Base-by-base conservation (phyloP, 2,113 vertebrate species). In the Bufo gargarizans region DNA sequence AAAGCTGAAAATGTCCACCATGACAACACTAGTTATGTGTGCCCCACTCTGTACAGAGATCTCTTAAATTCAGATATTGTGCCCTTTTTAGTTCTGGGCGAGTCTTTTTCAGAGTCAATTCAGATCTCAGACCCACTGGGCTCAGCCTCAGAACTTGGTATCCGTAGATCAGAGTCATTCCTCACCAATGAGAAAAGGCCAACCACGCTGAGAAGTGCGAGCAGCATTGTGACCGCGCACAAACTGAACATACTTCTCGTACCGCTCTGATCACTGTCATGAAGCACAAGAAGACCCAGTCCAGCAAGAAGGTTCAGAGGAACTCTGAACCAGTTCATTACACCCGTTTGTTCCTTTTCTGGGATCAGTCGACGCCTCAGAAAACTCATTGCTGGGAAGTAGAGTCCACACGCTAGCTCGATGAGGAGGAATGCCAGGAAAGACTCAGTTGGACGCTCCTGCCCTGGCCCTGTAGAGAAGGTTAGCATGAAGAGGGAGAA, bases 401-500 rank as follows among this genome's bases (percentile, higher is more conserved):
- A 99, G 3, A 99, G 95, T 0, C 97, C 97, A 43, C 96, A 96
- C 77, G 97, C 96, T 82, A 98, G 91, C 86, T 98, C 97, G 3
- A 99, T 95, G 76, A 98, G 93, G 67, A 99, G 93, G 90, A 98
- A 99, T 87, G 97, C 97, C 5, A 98, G 91, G 74, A 99, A 96
- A 77, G 97, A 98, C 85, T 97, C 97, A 0, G 92, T 91, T 0
- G 97, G 97, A 78, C 92, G 93, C 33, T 97, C 97, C 89, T 97
- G 97, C 22, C 96, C 95, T 0, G 97, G 95, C 14, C 91, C 94
- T 0, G 97, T 99, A 82, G 97, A 97, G 92, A 98, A 98, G 10
- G 94, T 96, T 89, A 99, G 93, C 97, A 97, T 97, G 93, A 97
- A 97, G 91, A 98, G 95, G 69, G 97, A 97, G 91, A 98, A 97